Percentiles rank a stretch among this genome's conserved stretches.
phyloP scores from a whole-genome alignment of 30 jellyfish, hydroid and myxozoan genomes.

The Nemopilema nomurai region DNA sequence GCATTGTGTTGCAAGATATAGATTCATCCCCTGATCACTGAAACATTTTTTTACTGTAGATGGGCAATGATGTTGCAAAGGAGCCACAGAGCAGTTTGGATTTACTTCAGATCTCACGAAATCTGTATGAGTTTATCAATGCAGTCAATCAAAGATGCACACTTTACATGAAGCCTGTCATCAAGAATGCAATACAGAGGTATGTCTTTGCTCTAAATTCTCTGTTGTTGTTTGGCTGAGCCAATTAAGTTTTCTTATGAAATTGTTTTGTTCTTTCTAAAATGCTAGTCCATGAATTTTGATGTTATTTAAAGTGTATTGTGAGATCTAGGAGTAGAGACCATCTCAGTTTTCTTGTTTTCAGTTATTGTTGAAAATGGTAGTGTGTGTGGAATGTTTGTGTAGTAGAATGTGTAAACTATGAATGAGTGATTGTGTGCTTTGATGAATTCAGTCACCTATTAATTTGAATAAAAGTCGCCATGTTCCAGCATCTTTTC shows the following conservation, averaged over 20 bases:
- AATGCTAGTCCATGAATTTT: neutral
- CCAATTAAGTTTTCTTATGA: too few species aligned
- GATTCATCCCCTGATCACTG: neutral
- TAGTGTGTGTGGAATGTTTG: too few species aligned
- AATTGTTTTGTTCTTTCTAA: neutral
- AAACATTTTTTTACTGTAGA: neutral
- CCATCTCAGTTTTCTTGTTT: too few species aligned
- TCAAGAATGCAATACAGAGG: slow-evolving; percentile 64
- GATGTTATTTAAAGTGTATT: too few species aligned
- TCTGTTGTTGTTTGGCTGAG: neutral
- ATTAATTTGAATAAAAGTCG: too few species aligned
- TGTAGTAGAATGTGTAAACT: too few species aligned
- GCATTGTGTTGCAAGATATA: neutral
- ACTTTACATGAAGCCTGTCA: slow-evolving; percentile 36
- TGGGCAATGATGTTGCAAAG: slow-evolving; percentile 83
- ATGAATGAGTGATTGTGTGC: too few species aligned
- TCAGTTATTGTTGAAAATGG: too few species aligned
- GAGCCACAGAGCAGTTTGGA: slow-evolving; percentile 49
- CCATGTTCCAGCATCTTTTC: too few species aligned
- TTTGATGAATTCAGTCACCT: too few species aligned
- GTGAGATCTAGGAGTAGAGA: too few species aligned
- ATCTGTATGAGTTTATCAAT: slow-evolving; percentile 77
- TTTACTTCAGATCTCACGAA: slow-evolving; percentile 51
- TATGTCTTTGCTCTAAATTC: neutral
- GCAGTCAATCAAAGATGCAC: slow-evolving; percentile 56